Conservation (phyloP, 2,888 invertebrate species). For the Teleogryllus oceanicus region DNA sequence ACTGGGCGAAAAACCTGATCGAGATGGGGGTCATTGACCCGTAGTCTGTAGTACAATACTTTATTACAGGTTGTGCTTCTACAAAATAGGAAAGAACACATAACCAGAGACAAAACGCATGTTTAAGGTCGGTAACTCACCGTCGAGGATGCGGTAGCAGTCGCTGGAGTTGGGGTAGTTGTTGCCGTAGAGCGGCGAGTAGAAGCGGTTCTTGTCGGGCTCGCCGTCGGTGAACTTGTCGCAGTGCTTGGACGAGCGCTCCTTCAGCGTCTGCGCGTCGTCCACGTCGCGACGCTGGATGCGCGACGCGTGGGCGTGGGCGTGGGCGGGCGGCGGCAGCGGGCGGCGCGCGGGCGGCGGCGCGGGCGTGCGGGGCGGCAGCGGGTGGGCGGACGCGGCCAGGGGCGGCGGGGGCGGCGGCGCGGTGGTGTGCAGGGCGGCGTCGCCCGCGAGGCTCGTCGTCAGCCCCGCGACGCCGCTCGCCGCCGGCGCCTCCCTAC, state of each 20-base stretch:
- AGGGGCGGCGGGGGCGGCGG: neutral
- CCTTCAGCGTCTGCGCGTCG: neutral
- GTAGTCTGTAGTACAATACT: too few species aligned
- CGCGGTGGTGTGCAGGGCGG: too few species aligned
- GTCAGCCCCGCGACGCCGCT: too few species aligned
- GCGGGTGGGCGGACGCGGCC: neutral
- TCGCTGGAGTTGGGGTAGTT: constrained; percentile 64
- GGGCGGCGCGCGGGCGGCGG: neutral
- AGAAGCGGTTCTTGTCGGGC: constrained; percentile 59
- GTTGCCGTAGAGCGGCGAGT: constrained; percentile 66
- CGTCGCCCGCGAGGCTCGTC: too few species aligned
- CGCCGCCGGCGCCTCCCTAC: too few species aligned
- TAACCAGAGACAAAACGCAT: too few species aligned
- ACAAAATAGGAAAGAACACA: too few species aligned
- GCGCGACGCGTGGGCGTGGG: neutral
- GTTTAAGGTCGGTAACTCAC: constrained; percentile 49
- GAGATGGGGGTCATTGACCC: too few species aligned
- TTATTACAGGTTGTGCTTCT: too few species aligned
- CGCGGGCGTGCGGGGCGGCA: neutral
- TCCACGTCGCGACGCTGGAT: neutral
- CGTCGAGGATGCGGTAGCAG: constrained; percentile 63
- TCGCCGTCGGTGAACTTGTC: constrained; percentile 58
- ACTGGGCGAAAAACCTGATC: too few species aligned
- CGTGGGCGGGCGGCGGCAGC: neutral
- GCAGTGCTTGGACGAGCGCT: constrained; percentile 45